Conservation (phyloP, 2,113 vertebrate genomes). For the Cynocephalus volans region DNA sequence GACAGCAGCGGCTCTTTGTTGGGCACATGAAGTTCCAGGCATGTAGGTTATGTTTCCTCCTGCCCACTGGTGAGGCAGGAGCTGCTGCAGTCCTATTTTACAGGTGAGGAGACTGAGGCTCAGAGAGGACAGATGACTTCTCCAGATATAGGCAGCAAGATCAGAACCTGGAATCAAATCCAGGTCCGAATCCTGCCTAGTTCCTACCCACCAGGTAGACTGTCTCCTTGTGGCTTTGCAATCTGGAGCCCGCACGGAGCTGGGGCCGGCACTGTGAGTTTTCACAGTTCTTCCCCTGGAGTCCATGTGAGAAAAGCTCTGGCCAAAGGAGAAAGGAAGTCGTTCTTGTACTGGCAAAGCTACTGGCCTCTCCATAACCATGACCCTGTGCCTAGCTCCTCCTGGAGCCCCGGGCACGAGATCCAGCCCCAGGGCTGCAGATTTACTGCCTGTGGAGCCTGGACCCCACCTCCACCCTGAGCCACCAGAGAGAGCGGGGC, state of each 20-base stretch:
- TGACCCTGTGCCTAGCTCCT: background rate
- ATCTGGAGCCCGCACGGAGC: background rate
- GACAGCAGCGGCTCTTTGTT: too few species aligned
- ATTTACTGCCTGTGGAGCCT: background rate
- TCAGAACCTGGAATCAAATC: background rate
- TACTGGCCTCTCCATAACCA: background rate
- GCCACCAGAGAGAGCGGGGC: background rate
- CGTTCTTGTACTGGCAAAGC: rapidly evolving
- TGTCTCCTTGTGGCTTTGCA: rapidly evolving
- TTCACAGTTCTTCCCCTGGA: background rate
- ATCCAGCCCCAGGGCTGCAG: background rate
- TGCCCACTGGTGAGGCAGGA: background rate
- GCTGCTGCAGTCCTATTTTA: background rate
- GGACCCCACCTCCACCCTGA: rapidly evolving
- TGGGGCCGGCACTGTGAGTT: rapidly evolving
- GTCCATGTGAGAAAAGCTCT: rapidly evolving
- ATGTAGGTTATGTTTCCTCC: rapidly evolving
- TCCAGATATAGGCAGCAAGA: background rate
- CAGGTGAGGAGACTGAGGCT: background rate
- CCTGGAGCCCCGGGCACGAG: background rate
- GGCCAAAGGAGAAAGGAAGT: background rate
- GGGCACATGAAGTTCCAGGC: rapidly evolving
- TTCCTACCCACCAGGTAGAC: background rate
- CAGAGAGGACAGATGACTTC: background rate
- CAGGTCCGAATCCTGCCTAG: background rate